A percentile compares a stretch with the other conserved stretches of the same genome.
phyloP scores from a whole-genome alignment of 2,888 invertebrate genomes.

The Lepetodrilus schrolli region DNA sequence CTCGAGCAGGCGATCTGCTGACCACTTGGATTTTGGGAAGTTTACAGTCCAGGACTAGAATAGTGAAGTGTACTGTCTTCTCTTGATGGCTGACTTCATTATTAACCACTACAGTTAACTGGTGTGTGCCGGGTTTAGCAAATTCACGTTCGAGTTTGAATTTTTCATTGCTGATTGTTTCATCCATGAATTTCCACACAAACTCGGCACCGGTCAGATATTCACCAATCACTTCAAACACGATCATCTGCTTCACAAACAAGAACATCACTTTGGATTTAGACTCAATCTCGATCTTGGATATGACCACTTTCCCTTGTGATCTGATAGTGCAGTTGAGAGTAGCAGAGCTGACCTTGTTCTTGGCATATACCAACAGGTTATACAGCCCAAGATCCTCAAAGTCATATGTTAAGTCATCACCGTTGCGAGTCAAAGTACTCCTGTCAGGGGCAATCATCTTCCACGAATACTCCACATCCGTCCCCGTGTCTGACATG shows the following conservation, averaged over 20 bases:
- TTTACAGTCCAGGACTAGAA: conserved; percentile 51
- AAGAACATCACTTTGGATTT: conserved; percentile 37
- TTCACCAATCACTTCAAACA: conserved; percentile 43
- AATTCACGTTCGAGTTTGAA: conserved; percentile 34
- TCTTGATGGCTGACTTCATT: conserved; percentile 51
- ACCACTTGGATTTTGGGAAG: conserved; percentile 46
- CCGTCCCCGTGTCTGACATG: conserved; percentile 43
- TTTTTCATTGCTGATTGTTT: conserved; percentile 24
- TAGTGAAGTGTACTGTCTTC: conserved; percentile 38
- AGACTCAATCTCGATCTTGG: conserved; percentile 39
- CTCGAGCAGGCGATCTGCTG: conserved; percentile 38
- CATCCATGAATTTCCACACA: conserved; percentile 46
- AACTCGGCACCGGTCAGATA: conserved; percentile 49
- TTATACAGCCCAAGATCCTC: conserved; percentile 41
- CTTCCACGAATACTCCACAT: conserved; percentile 44
- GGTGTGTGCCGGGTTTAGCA: conserved; percentile 44
- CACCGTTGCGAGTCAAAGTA: conserved; percentile 22
- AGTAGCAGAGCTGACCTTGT: conserved; percentile 41
- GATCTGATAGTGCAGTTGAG: conserved; percentile 41
- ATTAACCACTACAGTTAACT: conserved; percentile 43
- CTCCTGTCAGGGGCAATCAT: conserved; percentile 21
- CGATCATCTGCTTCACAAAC: conserved; percentile 44
- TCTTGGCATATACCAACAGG: conserved; percentile 46
- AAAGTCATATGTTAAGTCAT: conserved; percentile 38
- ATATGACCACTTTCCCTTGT: conserved; percentile 41